Evolutionary conservation across 2,888 invertebrate genomes (phyloP).

Genomic region (Vannuccia rotundouncinata): DNA sequence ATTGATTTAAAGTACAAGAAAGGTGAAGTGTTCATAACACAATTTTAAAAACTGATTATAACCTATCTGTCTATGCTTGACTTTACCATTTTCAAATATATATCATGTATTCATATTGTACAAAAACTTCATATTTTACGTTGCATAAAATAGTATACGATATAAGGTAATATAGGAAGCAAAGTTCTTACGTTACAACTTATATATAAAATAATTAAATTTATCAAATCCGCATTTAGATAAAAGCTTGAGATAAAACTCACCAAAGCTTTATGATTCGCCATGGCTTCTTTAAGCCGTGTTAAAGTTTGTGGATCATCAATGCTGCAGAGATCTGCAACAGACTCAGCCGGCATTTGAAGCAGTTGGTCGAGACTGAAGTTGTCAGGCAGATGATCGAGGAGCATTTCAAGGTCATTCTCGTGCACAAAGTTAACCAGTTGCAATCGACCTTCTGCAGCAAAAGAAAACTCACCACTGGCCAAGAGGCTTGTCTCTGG

Average conservation of each 20-base stretch:
- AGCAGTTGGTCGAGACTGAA: not conserved
- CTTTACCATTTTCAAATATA: no score
- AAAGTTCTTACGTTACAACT: no score
- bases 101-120: no score
- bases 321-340: not conserved
- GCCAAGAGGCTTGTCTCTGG: not conserved
- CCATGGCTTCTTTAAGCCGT: not conserved
- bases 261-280: not conserved
- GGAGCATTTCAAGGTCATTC: not conserved
- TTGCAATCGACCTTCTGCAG: not conserved
- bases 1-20: no score
- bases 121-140: no score
- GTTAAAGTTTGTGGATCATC: not conserved
- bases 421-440: not conserved
- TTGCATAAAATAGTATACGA: no score
- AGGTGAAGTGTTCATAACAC: no score
- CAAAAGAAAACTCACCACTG: not conserved
- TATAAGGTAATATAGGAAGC: no score
- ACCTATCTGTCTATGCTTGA: no score
- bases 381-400: constrained; percentile 1
- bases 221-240: no score
- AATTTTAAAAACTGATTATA: no score
- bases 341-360: not conserved
- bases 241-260: not conserved
- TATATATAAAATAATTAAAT: no score